Conservation (phyloP, 2,797 vertebrate genomes). For the Takifugu rubripes region DNA sequence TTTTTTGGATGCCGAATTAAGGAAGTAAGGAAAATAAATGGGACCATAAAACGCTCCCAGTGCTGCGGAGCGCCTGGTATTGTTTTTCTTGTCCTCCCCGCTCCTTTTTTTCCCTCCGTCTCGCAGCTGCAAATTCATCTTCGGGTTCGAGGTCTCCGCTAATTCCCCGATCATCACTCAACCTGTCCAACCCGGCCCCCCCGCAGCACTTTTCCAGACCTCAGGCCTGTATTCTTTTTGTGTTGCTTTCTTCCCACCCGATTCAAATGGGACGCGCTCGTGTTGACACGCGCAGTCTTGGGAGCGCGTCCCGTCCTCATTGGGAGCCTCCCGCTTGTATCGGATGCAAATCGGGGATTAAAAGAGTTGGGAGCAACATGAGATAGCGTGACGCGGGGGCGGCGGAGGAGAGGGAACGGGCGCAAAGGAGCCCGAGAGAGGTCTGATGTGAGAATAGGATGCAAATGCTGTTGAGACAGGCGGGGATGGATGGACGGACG, state of each 20-base stretch:
- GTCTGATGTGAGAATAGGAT: slow-evolving; percentile 66
- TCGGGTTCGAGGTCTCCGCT: slow-evolving; percentile 33
- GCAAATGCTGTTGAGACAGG: slow-evolving; percentile 71
- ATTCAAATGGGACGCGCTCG: slow-evolving; percentile 54
- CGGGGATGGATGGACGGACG: slow-evolving; percentile 37
- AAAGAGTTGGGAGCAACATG: slow-evolving; percentile 60
- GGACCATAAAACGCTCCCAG: slow-evolving; percentile 32
- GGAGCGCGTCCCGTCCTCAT: slow-evolving; percentile 47
- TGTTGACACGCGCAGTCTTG: slow-evolving; percentile 39
- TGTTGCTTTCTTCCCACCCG: slow-evolving; percentile 10
- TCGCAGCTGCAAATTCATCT: slow-evolving; percentile 38
- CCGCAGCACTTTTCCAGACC: not conserved
- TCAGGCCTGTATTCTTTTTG: not conserved
- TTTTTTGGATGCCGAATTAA: not conserved
- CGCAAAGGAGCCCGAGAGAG: slow-evolving; percentile 51
- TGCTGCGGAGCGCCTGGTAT: slow-evolving; percentile 6
- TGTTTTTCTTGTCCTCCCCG: slow-evolving; percentile 22
- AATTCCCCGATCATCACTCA: slow-evolving; percentile 32
- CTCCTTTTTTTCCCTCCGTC: slow-evolving; percentile 1
- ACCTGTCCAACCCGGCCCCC: slow-evolving; percentile 10
- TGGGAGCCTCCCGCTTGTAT: slow-evolving; percentile 56
- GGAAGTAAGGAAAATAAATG: too few relatives aligned
- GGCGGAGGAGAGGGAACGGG: slow-evolving; percentile 47
- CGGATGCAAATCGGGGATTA: slow-evolving; percentile 75
- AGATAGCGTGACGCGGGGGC: slow-evolving; percentile 47